A percentile compares a stretch with the other conserved stretches of the same genome.
phyloP scores from a whole-genome alignment of 2,888 invertebrate genomes.

The Coecobrya sp. region DNA sequence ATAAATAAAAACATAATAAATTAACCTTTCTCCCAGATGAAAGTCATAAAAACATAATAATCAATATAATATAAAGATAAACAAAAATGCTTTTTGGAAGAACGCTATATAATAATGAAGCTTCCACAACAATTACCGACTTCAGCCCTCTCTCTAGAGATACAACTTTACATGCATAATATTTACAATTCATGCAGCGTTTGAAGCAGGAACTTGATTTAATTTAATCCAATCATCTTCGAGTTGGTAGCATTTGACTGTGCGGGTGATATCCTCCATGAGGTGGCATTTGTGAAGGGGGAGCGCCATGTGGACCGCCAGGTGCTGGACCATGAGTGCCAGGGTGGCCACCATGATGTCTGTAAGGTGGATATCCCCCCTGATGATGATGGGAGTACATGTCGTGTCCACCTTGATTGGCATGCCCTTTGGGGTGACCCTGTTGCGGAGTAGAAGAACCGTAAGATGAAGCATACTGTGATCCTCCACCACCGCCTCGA shows the following conservation, averaged over 20 bases:
- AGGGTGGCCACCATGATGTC: conserved; percentile 69
- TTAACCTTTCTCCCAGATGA: neutral
- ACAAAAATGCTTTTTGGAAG: neutral
- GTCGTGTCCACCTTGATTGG: conserved; percentile 69
- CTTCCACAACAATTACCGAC: neutral
- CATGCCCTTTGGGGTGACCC: conserved; percentile 50
- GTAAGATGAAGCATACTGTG: conserved; percentile 56
- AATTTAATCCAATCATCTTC: conserved; percentile 83
- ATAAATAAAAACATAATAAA: neutral
- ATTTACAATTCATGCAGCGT: neutral
- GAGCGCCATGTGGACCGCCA: conserved; percentile 37
- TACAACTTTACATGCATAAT: neutral
- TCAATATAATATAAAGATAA: neutral
- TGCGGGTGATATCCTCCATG: conserved; percentile 78
- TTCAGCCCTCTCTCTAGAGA: neutral
- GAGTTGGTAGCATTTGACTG: conserved; percentile 83
- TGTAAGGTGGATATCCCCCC: conserved; percentile 50
- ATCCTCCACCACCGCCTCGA: neutral
- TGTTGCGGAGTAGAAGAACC: conserved; percentile 53
- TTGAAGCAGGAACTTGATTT: neutral
- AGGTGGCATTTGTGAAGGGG: conserved; percentile 69
- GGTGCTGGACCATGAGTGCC: conserved; percentile 75
- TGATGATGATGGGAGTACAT: conserved; percentile 79
- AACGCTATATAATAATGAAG: too few relatives aligned
- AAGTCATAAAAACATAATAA: neutral